These are phyloP conservation scores for Anarsia innoxiella DNA, from an alignment of 2,888 invertebrate genomes.

Conservation along the genomic window DNA sequence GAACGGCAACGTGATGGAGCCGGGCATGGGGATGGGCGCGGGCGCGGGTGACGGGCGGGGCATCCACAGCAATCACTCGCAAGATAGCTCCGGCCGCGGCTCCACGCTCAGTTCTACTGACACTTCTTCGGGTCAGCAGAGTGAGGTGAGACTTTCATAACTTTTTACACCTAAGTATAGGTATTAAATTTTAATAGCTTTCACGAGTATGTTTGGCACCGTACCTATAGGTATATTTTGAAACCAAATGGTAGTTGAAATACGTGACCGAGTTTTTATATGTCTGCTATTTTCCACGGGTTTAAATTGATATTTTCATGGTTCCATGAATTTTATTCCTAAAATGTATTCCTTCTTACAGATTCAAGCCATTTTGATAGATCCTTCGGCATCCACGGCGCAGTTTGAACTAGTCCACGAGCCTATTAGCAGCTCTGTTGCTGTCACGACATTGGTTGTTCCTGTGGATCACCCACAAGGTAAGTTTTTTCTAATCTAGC, in stretches of 20 bases:
- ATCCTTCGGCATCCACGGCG: slow-evolving; percentile 36
- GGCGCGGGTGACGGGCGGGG: slow-evolving; percentile 66
- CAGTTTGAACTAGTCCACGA: slow-evolving; percentile 36
- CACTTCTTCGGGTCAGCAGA: slow-evolving; percentile 46
- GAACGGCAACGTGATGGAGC: slow-evolving; percentile 43
- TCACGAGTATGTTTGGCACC: too few species aligned
- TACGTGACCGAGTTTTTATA: too few species aligned
- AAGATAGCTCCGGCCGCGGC: slow-evolving; percentile 59
- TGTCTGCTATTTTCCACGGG: too few species aligned
- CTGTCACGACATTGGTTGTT: slow-evolving; percentile 14
- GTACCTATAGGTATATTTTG: too few species aligned
- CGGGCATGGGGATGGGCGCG: slow-evolving; percentile 35
- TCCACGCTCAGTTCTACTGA: slow-evolving; percentile 54
- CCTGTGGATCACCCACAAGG: slow-evolving; percentile 19
- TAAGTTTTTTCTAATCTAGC: too few species aligned
- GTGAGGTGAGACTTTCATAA: slow-evolving; percentile 53
- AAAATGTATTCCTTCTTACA: too few species aligned
- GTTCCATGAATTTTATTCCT: too few species aligned
- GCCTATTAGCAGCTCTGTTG: slow-evolving; percentile 22
- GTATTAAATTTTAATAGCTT: too few species aligned
- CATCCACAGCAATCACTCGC: slow-evolving; percentile 61
- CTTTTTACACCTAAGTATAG: too few species aligned
- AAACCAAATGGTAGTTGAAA: too few species aligned
- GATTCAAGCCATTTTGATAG: slow-evolving; percentile 42
- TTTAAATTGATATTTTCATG: too few species aligned